Evolutionary conservation across 2,888 invertebrate species (phyloP), one percentile per base, ranked within the genome.

Genomic region (Brassicogethes aeneus): DNA sequence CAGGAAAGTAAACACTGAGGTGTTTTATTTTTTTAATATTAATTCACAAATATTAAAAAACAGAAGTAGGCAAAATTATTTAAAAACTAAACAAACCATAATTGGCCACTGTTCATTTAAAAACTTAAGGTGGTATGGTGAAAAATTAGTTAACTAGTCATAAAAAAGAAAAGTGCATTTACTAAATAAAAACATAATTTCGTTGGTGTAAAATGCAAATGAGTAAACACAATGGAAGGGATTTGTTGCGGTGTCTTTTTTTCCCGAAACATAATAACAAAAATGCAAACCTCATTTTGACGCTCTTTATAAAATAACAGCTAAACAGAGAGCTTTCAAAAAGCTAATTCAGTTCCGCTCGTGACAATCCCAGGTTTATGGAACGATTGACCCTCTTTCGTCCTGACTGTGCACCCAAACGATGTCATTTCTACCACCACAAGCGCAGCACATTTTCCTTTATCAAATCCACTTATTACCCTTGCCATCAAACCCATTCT

Each of bases 301-400:
- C 39, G 34, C 47, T 29, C 42, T 42, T 49, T 51, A 46, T 45
- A 45, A 48, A 52, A 52, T 52, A 49, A 51, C 42, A 43, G 37
- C 44, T 48, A 51, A 51, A 50, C 45, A 48, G 48, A 51, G 50
- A 51, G 50, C 54, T 52, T 51, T 48, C 52, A 45, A 46, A 53
- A 53, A 53, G 54, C 56, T 55, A 56, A 56, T 54, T 52, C 46
- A 41, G 42, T 51, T 55, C 52, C 54, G 51, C 50, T 50, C 51
- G 51, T 52, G 53, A 54, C 54, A 57, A 54, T 57, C 52, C 47
- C 54, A 53, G 57, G 49, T 56, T 59, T 55, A 55, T 54, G 53
- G 49, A 50, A 48, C 56, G 56, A 58, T 59, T 60, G 59, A 59
- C 57, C 54, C 47, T 50, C 52, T 55, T 55, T 45, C 43, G 39